Conservation (phyloP, 2,888 invertebrate genomes). For the Brenthis hecate region DNA sequence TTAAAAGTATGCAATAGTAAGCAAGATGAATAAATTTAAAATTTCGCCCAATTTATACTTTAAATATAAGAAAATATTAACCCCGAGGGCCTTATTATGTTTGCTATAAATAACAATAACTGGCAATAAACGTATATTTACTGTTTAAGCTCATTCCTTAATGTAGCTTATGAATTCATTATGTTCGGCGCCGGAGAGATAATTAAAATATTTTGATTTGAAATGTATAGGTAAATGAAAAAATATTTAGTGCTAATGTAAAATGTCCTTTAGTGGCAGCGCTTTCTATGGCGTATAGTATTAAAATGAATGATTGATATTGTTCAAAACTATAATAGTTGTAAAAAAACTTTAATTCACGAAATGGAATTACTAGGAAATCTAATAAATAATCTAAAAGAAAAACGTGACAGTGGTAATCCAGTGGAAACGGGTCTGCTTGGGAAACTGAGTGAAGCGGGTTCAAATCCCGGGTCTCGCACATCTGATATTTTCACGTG, state of each 20-base stretch:
- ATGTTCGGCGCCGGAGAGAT: slow-evolving; percentile 24
- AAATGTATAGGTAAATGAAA: not conserved
- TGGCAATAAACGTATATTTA: slow-evolving; percentile 35
- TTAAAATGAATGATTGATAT: too few species aligned
- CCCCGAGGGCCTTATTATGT: slow-evolving; percentile 38
- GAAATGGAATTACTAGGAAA: too few species aligned
- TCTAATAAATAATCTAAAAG: too few species aligned
- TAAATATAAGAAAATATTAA: slow-evolving; percentile 36
- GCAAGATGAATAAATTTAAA: slow-evolving; percentile 34
- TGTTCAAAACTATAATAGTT: too few species aligned
- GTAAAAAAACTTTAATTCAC: too few species aligned
- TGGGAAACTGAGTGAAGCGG: too few species aligned
- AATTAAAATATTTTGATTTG: slow-evolving; percentile 29
- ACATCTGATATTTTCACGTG: too few species aligned
- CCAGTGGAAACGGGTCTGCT: too few species aligned
- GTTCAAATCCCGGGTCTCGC: too few species aligned
- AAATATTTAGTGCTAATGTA: not conserved
- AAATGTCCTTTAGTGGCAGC: not conserved
- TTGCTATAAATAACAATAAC: slow-evolving; percentile 43
- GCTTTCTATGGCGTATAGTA: not conserved
- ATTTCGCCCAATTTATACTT: slow-evolving; percentile 33
- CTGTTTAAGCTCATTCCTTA: slow-evolving; percentile 34
- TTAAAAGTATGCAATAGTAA: slow-evolving; percentile 21
- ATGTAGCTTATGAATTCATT: slow-evolving; percentile 32
- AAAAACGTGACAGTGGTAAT: too few species aligned